Evolutionary conservation across 2,113 vertebrate species (phyloP).

Genomic region (Campylomormyrus numenius): DNA sequence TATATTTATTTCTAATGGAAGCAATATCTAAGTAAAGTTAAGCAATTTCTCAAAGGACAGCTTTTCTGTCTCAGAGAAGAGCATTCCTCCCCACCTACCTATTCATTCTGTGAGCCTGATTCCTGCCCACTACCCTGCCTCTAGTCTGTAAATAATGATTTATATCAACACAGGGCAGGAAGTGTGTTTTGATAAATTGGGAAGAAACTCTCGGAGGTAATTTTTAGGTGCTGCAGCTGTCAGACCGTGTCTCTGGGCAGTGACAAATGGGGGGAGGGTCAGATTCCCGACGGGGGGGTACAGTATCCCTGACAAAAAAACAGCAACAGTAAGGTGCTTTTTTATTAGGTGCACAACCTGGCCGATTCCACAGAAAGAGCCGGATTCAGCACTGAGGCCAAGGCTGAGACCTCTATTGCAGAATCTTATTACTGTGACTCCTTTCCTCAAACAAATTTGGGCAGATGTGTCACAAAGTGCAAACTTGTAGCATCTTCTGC

Average conservation of each 20-base stretch:
- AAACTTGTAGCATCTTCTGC: conserved; percentile 29
- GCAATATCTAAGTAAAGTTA: background rate
- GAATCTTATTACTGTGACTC: conserved; percentile 14
- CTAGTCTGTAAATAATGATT: conserved; percentile 44
- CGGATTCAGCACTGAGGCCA: conserved; percentile 20
- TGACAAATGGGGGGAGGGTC: conserved; percentile 43
- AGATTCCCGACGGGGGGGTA: conserved; percentile 31
- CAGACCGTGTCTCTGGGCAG: conserved; percentile 30
- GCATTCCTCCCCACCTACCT: background rate
- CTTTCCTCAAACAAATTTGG: conserved; percentile 27
- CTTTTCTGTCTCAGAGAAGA: background rate
- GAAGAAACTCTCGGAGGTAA: conserved; percentile 36
- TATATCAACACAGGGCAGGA: conserved; percentile 35
- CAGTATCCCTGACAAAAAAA: conserved; percentile 26
- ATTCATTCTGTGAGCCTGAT: conserved; percentile 23
- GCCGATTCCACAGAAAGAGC: conserved; percentile 25
- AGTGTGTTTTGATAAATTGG: conserved; percentile 45
- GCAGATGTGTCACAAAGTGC: conserved; percentile 42
- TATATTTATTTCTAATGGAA: background rate
- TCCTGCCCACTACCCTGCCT: conserved; percentile 24
- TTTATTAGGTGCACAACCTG: conserved; percentile 43
- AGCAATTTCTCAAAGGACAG: background rate
- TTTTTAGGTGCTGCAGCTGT: conserved; percentile 36
- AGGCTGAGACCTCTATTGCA: background rate
- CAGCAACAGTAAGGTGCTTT: conserved; percentile 31